Conservation (phyloP, 2,797 vertebrate genomes). For the Toxotes lorentzi region DNA sequence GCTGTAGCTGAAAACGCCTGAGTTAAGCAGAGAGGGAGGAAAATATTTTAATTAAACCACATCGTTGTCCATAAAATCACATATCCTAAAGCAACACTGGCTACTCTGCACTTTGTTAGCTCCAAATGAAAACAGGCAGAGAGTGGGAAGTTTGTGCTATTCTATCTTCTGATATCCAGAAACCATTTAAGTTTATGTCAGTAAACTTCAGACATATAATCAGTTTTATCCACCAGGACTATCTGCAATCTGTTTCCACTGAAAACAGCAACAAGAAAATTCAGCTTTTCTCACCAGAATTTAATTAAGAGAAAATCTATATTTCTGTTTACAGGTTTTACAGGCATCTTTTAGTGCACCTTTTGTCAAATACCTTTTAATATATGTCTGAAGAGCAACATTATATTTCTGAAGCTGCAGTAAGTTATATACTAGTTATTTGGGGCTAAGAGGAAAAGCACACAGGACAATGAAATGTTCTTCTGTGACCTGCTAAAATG, state of each 20-base stretch:
- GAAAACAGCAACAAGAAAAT: conserved; percentile 3
- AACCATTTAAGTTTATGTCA: background rate
- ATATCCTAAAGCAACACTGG: background rate
- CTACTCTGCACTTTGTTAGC: background rate
- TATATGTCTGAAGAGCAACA: background rate
- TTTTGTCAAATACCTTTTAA: background rate
- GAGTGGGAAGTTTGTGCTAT: conserved; percentile 2
- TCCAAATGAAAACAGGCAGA: conserved; percentile 1
- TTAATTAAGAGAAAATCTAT: background rate
- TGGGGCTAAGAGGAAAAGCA: no score
- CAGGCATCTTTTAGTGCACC: background rate
- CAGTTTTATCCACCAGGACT: background rate
- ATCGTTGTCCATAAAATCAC: background rate
- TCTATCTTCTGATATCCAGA: conserved; percentile 1
- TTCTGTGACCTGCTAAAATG: background rate
- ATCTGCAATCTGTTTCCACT: background rate
- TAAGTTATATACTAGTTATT: no score
- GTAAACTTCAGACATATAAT: conserved; percentile 2
- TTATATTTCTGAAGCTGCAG: no score
- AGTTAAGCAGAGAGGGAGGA: background rate
- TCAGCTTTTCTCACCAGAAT: background rate
- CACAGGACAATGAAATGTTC: background rate
- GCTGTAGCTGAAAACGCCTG: background rate
- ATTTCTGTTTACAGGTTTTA: background rate
- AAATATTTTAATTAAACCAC: conserved; percentile 5